Base-by-base conservation (phyloP, 2,113 vertebrate species). In the Origma solitaria region DNA sequence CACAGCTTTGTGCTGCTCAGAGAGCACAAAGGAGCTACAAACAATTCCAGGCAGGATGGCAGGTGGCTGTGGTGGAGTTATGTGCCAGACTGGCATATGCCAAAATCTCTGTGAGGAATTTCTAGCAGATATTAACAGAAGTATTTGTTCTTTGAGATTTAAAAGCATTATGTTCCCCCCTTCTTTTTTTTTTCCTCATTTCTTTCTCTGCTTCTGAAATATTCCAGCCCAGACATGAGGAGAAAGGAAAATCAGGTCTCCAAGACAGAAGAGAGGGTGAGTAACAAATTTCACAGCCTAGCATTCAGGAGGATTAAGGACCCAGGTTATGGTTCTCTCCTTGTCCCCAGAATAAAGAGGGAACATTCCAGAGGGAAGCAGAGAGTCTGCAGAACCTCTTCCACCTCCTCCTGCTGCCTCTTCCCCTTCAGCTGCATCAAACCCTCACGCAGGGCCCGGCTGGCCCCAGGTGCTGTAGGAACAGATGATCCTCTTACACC, bases 401-500 rank as follows among this genome's bases (percentile, higher is more conserved):
- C 92, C 19, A 54, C 94, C 88, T 83, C 62, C 54, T 47, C 47
- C 25, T 72, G 69, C 82, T 22, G 35, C 79, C 31, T 95, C 89
- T 65, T 92, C 38, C 60, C 90, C 15, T 58, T 44, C 65, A 62
- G 95, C 80, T 73, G 96, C 65, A 62, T 44, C 47, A 8, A 68
- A 92, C 87, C 25, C 98, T 97, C 28, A 15, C 0, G 92, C 97
- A 47, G 98, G 96, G 64, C 97, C 95, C 56, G 95, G 96, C 27
- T 95, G 98, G 95, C 98, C 97, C 98, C 98, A 97, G 13, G 97
- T 98, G 64, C 98, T 94, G 92, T 86, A 96, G 17, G 92, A 98
- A 88, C 98, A 98, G 97, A 97, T 96, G 17, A 98, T 97, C 4
- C 95, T 98, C 61, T n/a, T 54, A 95, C 91, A 42, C 97, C 97